Conservation (phyloP, 2,797 vertebrate species). For the Varecia variegata region DNA sequence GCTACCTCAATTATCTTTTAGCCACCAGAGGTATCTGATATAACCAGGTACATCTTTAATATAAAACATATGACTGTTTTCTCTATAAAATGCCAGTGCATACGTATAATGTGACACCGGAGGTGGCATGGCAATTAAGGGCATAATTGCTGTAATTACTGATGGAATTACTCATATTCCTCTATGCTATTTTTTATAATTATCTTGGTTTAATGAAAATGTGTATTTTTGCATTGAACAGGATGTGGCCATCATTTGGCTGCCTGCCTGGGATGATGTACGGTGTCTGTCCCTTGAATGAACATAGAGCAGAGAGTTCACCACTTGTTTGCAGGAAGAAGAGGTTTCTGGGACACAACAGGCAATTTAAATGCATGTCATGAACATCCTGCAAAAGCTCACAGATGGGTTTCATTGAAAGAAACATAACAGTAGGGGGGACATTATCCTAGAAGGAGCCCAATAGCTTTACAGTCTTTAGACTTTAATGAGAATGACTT, state of each 20-base stretch:
- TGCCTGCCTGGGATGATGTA: conserved; percentile 63
- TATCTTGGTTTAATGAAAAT: conserved; percentile 77
- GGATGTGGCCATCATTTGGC: conserved; percentile 72
- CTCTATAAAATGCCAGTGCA: conserved; percentile 32
- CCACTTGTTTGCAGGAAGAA: conserved; percentile 64
- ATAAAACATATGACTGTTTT: conserved; percentile 55
- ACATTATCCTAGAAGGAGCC: conserved; percentile 71
- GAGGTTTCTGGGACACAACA: conserved; percentile 57
- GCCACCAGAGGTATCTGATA: conserved; percentile 26
- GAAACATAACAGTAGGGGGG: conserved; percentile 54
- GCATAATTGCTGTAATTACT: conserved; percentile 75
- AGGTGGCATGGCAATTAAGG: conserved; percentile 64
- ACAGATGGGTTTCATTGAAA: conserved; percentile 72
- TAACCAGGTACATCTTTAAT: conserved; percentile 43
- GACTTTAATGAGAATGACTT: conserved; percentile 68
- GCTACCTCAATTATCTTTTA: conserved; percentile 21
- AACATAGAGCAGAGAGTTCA: conserved; percentile 60
- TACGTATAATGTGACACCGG: conserved; percentile 48
- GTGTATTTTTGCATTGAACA: conserved; percentile 67
- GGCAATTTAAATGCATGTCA: conserved; percentile 69
- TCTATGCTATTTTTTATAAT: conserved; percentile 76
- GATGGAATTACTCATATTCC: conserved; percentile 74
- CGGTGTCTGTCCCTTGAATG: conserved; percentile 55
- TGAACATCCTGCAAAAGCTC: conserved; percentile 47
- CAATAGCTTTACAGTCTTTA: conserved; percentile 46